Conservation (phyloP, 2,113 vertebrate species). For the Turdus rufiventris region DNA sequence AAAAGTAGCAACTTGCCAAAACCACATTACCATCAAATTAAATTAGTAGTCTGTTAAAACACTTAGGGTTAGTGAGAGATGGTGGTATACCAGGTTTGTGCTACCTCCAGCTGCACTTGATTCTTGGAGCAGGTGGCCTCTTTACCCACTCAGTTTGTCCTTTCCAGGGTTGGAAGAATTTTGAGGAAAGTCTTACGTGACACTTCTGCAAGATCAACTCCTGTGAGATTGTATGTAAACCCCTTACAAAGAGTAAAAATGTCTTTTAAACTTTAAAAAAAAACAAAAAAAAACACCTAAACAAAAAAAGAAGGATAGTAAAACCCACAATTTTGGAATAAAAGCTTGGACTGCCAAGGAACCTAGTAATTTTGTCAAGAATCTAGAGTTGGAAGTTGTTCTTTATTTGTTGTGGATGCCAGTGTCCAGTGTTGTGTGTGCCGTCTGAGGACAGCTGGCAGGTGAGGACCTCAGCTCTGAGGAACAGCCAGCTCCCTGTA, state of each 20-base stretch:
- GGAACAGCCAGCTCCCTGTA: background rate
- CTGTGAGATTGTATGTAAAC: background rate
- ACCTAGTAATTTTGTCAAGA: background rate
- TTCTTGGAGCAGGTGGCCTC: background rate
- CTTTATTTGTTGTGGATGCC: background rate
- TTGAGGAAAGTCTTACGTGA: rapidly evolving
- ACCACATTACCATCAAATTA: background rate
- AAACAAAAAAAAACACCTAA: no score
- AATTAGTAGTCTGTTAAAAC: background rate
- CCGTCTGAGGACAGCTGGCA: rapidly evolving
- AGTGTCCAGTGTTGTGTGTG: background rate
- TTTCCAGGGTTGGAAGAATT: background rate
- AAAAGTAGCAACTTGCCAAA: background rate
- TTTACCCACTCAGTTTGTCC: background rate
- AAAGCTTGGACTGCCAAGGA: background rate
- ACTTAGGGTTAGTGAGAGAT: background rate
- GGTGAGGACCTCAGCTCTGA: background rate
- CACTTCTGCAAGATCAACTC: background rate
- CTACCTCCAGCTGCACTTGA: background rate
- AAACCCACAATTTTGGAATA: background rate
- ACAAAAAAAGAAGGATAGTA: background rate
- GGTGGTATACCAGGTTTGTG: background rate
- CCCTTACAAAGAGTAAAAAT: background rate
- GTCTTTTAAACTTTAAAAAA: background rate
- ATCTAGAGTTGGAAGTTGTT: background rate